Evolutionary conservation across 2,888 invertebrate genomes (phyloP).

Genomic region (Macrosoma leucophasiata): DNA sequence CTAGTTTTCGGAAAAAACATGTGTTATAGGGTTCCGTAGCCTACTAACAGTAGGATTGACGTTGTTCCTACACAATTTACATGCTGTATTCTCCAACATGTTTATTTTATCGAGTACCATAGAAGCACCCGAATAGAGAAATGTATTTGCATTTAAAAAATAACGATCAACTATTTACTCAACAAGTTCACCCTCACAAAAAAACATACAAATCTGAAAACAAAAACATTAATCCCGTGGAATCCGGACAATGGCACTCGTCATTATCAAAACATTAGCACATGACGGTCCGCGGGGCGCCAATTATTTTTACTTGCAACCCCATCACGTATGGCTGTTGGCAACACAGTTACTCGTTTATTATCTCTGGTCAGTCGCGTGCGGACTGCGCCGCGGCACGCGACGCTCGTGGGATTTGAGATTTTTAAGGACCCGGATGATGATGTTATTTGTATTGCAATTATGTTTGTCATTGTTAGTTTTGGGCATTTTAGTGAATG

Average conservation of each 20-base stretch:
- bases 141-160: not conserved
- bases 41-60: too few species aligned
- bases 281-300: constrained; percentile 65
- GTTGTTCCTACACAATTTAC: too few species aligned
- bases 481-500: too few species aligned
- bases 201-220: constrained; percentile 55
- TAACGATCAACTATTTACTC: not conserved
- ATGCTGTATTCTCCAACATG: too few species aligned
- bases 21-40: too few species aligned
- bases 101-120: too few species aligned
- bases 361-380: constrained; percentile 47
- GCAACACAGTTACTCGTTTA: constrained; percentile 58
- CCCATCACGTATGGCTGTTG: constrained; percentile 56
- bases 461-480: too few species aligned
- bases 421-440: too few species aligned
- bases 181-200: constrained; percentile 28
- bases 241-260: constrained; percentile 52
- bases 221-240: constrained; percentile 50
- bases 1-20: too few species aligned
- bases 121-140: too few species aligned
- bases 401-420: constrained; percentile 26
- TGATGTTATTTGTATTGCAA: too few species aligned
- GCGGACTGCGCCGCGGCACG: constrained; percentile 34
- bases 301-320: constrained; percentile 68
- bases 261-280: constrained; percentile 71